Evolutionary conservation across 53 echinoderm and acorn worm genomes (phyloP).

Genomic region (Stichopus horrens): DNA sequence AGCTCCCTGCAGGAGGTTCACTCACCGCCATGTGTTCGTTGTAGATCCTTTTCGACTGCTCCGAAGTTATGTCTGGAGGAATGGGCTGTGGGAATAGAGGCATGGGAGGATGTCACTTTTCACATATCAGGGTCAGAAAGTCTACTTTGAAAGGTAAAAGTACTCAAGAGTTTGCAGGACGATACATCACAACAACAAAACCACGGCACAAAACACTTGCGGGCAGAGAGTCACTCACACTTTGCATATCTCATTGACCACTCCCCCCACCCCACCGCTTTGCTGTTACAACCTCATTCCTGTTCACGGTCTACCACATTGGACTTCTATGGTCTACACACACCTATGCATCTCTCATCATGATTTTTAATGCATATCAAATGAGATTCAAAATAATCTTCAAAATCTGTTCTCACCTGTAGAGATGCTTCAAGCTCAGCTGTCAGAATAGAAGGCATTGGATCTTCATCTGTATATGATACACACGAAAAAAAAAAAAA

Average conservation of each 20-base stretch:
- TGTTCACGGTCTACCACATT: too few relatives aligned
- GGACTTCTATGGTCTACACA: too few relatives aligned
- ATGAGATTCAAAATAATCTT: too few relatives aligned
- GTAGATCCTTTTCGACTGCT: conserved; percentile 76
- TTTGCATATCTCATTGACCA: too few relatives aligned
- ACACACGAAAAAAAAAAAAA: not conserved
- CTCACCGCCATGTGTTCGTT: conserved; percentile 78
- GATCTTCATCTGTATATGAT: conserved; percentile 62
- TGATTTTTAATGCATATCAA: too few relatives aligned
- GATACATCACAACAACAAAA: too few relatives aligned
- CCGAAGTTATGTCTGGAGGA: conserved; percentile 71
- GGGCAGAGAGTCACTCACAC: too few relatives aligned
- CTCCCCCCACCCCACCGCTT: too few relatives aligned
- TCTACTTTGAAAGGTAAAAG: conserved; percentile 2
- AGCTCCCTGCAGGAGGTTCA: not conserved
- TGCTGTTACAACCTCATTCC: too few relatives aligned
- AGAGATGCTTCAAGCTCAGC: conserved; percentile 79
- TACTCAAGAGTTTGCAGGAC: not conserved
- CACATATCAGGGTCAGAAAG: not conserved
- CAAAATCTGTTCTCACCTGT: conserved; percentile 49
- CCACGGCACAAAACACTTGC: too few relatives aligned
- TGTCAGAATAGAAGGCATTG: conserved; percentile 77
- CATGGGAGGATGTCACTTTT: not conserved
- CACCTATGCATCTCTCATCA: too few relatives aligned
- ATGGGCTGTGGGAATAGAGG: conserved; percentile 55